A percentile compares a stretch with the other conserved stretches of the same genome.
Evolutionary conservation across 2,888 invertebrate species (phyloP).

Genomic region (Mamestra brassicae): DNA sequence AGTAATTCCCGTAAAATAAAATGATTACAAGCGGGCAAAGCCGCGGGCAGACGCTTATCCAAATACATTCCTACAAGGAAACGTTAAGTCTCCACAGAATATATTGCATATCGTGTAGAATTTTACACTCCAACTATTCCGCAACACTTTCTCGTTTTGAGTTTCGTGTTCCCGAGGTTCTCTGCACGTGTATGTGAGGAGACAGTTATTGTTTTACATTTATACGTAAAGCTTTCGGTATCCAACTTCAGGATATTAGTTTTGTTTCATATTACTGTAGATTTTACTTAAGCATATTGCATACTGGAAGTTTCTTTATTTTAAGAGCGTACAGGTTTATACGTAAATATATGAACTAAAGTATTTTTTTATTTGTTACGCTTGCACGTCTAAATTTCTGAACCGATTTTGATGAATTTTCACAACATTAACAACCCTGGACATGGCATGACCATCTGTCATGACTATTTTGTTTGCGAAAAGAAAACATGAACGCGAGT

Average conservation of each 20-base stretch:
- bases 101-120: slow-evolving; percentile 39
- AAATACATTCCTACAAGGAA: slow-evolving; percentile 14
- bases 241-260: background rate
- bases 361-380: too few relatives aligned
- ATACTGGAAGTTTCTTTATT: background rate
- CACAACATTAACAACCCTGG: too few relatives aligned
- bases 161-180: slow-evolving; percentile 32
- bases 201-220: background rate
- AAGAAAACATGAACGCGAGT: too few relatives aligned
- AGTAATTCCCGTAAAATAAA: background rate
- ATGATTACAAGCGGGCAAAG: too few relatives aligned
- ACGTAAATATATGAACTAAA: too few relatives aligned
- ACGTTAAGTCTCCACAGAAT: slow-evolving; percentile 17
- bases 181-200: background rate
- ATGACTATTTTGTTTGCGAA: too few relatives aligned
- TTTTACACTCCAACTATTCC: slow-evolving; percentile 49
- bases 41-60: background rate
- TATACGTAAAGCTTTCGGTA: background rate
- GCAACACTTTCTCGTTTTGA: slow-evolving; percentile 21
- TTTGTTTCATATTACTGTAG: background rate
- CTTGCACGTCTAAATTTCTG: too few relatives aligned
- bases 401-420: too few relatives aligned
- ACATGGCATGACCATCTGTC: too few relatives aligned
- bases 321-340: background rate
- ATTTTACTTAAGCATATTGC: background rate